A percentile compares a stretch with the other conserved stretches of the same genome.
Evolutionary conservation across 2,797 vertebrate genomes (phyloP).

Genomic region (Amphiprion clarkii): DNA sequence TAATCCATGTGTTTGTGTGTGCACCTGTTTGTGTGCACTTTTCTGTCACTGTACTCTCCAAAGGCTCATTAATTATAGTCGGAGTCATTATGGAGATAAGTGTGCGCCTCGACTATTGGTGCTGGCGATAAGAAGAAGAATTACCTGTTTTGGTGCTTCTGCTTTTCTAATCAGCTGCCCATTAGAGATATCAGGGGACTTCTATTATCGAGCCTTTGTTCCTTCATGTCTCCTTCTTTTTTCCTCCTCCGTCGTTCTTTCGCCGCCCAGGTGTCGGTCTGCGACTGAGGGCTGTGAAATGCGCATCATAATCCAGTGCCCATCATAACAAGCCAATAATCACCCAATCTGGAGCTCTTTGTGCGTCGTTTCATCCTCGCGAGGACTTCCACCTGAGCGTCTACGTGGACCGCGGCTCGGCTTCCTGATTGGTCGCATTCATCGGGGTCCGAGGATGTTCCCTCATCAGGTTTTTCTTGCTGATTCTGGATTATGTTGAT

Average conservation of each 20-base stretch:
- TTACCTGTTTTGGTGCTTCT: constrained; percentile 73
- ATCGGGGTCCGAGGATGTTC: constrained; percentile 2
- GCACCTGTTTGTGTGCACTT: constrained; percentile 51
- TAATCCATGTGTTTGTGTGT: constrained; percentile 23
- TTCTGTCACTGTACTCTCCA: constrained; percentile 67
- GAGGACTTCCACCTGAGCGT: background rate
- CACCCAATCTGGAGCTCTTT: constrained; percentile 22
- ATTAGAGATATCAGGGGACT: constrained; percentile 70
- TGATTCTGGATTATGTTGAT: constrained; percentile 31
- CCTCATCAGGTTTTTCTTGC: background rate
- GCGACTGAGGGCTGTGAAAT: background rate
- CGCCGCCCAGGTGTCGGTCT: background rate
- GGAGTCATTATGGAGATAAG: constrained; percentile 80
- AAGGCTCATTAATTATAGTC: constrained; percentile 77
- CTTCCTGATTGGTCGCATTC: background rate
- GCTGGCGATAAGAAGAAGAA: constrained; percentile 72
- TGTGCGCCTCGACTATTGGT: constrained; percentile 64
- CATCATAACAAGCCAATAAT: constrained; percentile 40
- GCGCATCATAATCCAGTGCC: constrained; percentile 8
- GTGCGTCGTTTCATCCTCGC: constrained; percentile 9
- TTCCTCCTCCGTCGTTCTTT: constrained; percentile 10
- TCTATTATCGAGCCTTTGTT: constrained; percentile 53
- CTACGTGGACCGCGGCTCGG: background rate
- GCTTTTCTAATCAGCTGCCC: constrained; percentile 75
- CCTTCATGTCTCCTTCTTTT: constrained; percentile 42